Percentiles rank a stretch among this genome's conserved stretches.
Conservation (phyloP, 2,113 vertebrate species). For the Boulengeromyrus knoepffleri region DNA sequence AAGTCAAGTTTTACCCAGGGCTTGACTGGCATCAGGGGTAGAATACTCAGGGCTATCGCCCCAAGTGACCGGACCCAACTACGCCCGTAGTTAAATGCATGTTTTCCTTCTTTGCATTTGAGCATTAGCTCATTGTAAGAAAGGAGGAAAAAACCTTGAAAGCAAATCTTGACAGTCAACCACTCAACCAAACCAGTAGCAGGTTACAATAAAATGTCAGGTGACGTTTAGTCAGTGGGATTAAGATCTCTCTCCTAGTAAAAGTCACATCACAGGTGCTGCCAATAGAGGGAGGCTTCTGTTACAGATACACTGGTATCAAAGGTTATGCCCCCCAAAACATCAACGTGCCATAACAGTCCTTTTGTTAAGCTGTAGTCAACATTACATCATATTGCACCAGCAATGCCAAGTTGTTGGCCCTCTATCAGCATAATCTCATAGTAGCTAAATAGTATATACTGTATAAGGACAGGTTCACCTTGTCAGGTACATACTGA, state of each 20-base stretch:
- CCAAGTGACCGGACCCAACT: too few relatives aligned
- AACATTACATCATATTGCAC: not conserved
- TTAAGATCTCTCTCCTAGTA: not conserved
- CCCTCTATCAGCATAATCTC: not conserved
- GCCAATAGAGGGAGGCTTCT: too few relatives aligned
- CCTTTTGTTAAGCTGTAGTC: not conserved
- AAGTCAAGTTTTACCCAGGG: too few relatives aligned
- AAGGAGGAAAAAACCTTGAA: not conserved
- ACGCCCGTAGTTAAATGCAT: not conserved
- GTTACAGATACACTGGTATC: not conserved
- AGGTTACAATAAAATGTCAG: not conserved
- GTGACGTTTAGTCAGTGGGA: constrained; percentile 4
- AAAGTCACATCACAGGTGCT: not conserved
- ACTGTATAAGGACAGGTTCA: not conserved
- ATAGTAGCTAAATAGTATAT: not conserved
- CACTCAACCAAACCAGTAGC: constrained; percentile 3
- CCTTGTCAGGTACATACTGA: not conserved
- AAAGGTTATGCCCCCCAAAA: not conserved
- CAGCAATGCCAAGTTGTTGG: not conserved
- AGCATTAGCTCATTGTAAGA: not conserved
- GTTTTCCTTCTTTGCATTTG: not conserved
- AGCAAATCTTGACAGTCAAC: not conserved
- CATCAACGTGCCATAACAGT: not conserved
- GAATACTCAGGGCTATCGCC: too few relatives aligned
- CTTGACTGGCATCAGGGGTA: too few relatives aligned